Conservation (phyloP, 2,797 vertebrate species). For the Phalanger gymnotis region DNA sequence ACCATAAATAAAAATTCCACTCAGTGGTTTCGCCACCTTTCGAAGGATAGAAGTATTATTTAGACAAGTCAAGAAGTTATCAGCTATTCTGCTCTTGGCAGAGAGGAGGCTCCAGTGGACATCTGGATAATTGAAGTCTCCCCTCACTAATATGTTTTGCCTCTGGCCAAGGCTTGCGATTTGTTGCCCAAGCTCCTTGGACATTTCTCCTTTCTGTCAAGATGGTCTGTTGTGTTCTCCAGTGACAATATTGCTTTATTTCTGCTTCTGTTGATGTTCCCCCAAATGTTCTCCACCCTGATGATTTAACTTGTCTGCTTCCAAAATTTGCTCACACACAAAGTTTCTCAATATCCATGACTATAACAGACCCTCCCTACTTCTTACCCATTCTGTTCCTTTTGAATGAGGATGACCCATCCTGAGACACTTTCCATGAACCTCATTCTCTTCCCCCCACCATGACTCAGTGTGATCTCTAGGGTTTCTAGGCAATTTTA, state of each 20-base stretch:
- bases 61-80: background rate
- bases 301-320: no score
- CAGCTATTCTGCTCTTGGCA: background rate
- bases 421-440: background rate
- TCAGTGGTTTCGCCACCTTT: background rate
- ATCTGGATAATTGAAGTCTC: background rate
- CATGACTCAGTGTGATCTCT: background rate
- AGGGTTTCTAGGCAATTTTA: background rate
- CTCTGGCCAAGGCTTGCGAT: background rate
- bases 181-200: background rate
- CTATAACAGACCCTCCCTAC: no score
- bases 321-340: no score
- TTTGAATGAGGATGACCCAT: no score
- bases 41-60: background rate
- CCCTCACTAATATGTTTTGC: background rate
- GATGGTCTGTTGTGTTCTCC: background rate
- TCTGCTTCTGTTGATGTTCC: background rate
- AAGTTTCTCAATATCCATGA: no score
- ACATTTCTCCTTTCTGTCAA: background rate
- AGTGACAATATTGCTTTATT: background rate
- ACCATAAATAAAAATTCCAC: background rate
- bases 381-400: no score
- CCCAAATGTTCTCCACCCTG: no score
- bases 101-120: background rate
- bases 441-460: background rate